Evolutionary conservation across 1,140 invertebrate genomes (phyloP), one percentile per base, ranked within the genome.

Genomic region (Drosophila pseudoananassae): DNA sequence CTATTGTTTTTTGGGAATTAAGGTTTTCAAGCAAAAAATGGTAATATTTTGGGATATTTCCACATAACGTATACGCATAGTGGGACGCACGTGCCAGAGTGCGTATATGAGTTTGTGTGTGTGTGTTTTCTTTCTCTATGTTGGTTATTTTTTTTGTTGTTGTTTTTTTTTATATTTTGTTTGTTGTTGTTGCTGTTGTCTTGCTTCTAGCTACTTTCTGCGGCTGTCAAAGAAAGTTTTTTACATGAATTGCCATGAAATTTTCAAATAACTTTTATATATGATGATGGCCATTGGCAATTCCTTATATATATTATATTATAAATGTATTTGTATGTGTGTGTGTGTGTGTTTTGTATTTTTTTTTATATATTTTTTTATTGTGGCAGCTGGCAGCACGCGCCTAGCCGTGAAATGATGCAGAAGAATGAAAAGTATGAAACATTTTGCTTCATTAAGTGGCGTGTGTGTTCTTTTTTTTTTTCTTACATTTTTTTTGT

Each of bases 161-260:
- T 40, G 38, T 14, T 40, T 64, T 29, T 14, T 10, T 31, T 2
- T 33, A 3, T 33, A 33, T 40, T 2, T 43, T 45, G 0, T 17
- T 45, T 45, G 4, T 40, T 40, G 38, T 14, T 40, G 14, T 15
- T 40, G 33, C 23, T 15, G 53, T 43, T 57, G 27, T 36, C 40
- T 38, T 45, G 36, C 64, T 56, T 36, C 31, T 25, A 36, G 63
- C 43, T 69, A 68, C 33, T 68, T 68, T 68, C 63, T 55, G 61
- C 65, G 76, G 72, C 79, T 83, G 68, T 58, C 53, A 69, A 58
- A 36, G 36, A 71, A 71, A 57, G 63, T 68, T 69, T 36, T 56
- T 69, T 68, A 68, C 52, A 56, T 49, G 63, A 69, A 68, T 83
- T 83, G 76, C 80, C 64, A 71, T 83, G 75, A 70, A 83, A 83